A percentile compares a stretch with the other conserved stretches of the same genome.
Conservation (phyloP, 2,797 vertebrate species). For the Falco concolor region DNA sequence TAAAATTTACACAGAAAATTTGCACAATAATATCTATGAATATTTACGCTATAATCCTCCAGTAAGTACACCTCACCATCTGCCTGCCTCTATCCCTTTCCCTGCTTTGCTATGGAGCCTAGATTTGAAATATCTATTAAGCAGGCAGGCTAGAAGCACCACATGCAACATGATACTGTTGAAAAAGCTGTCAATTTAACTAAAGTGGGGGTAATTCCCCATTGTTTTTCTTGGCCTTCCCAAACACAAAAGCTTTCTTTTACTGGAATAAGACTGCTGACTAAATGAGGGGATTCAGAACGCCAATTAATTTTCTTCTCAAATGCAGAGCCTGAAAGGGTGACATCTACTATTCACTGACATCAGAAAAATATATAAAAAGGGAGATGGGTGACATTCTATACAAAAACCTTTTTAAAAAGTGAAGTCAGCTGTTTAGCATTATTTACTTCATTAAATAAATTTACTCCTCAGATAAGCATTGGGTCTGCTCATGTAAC, state of each 20-base stretch:
- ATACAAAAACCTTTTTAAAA: background rate
- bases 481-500: background rate
- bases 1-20: slow-evolving; percentile 19
- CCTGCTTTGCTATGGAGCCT: background rate
- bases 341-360: background rate
- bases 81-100: background rate
- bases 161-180: background rate
- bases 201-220: background rate
- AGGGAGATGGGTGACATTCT: background rate
- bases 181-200: slow-evolving; percentile 19
- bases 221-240: slow-evolving; percentile 14
- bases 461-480: background rate
- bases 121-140: slow-evolving; percentile 10
- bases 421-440: background rate
- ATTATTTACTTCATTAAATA: slow-evolving; percentile 1
- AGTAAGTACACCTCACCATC: background rate
- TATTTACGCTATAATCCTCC: slow-evolving; percentile 41
- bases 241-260: slow-evolving; percentile 42
- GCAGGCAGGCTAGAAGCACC: slow-evolving; percentile 6
- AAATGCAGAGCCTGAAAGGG: background rate
- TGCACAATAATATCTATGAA: slow-evolving; percentile 39
- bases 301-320: background rate
- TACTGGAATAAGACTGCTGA: background rate
- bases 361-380: background rate
- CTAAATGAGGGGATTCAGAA: background rate